These are phyloP conservation scores for Bradynema listronoti DNA, from an alignment of 1,140 invertebrate species.

Conservation along the genomic window DNA sequence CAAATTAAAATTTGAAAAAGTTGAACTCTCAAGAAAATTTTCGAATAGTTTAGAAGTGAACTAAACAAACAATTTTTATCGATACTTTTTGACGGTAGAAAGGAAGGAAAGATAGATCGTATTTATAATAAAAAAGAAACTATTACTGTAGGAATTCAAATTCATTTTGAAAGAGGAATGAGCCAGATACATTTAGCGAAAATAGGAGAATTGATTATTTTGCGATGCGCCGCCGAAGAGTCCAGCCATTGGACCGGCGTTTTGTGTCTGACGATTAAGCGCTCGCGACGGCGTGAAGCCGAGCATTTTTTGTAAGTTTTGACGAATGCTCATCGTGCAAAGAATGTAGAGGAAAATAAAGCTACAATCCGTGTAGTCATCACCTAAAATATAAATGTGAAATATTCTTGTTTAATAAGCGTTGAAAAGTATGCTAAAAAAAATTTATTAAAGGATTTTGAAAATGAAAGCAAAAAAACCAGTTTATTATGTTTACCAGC, in stretches of 20 bases:
- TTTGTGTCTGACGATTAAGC: constrained; percentile 41
- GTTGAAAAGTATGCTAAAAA: neutral
- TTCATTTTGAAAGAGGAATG: too few species aligned
- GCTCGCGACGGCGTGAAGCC: constrained; percentile 85
- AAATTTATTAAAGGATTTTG: too few species aligned
- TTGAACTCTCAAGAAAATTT: too few species aligned
- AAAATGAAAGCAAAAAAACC: too few species aligned
- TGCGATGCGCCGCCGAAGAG: constrained; percentile 32
- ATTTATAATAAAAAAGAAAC: too few species aligned
- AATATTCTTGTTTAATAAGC: neutral
- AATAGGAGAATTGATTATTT: constrained; percentile 33
- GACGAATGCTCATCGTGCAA: constrained; percentile 95
- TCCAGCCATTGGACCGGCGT: constrained; percentile 31
- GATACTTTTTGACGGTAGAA: too few species aligned
- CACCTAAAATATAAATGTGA: constrained; percentile 65
- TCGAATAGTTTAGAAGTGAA: too few species aligned
- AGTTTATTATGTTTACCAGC: constrained; percentile 24
- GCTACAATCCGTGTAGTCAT: constrained; percentile 96
- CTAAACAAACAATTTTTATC: too few species aligned
- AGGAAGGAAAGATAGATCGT: too few species aligned
- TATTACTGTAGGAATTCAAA: too few species aligned
- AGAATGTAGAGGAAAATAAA: constrained; percentile 99
- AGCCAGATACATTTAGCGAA: too few species aligned
- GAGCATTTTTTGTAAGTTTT: constrained; percentile 95
- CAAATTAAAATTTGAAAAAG: too few species aligned